Conservation (phyloP, 1,140 invertebrate genomes). For the Drosophila teissieri region DNA sequence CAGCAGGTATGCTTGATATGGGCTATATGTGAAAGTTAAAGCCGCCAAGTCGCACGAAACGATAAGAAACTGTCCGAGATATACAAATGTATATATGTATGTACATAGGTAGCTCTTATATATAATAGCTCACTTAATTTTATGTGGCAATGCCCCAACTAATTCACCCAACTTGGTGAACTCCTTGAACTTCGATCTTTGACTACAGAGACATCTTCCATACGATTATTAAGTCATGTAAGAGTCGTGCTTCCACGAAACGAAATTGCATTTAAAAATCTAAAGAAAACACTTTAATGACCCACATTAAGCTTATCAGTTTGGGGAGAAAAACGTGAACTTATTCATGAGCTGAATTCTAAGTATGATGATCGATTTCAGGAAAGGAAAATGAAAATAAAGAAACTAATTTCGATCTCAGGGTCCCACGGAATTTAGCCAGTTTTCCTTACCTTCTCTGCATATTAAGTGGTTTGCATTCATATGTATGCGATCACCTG, state of each 20-base stretch:
- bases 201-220: conserved; percentile 9
- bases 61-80: conserved; percentile 39
- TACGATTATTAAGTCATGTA: conserved; percentile 32
- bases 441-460: conserved; percentile 48
- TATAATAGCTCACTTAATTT: neutral
- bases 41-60: conserved; percentile 13
- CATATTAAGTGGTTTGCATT: conserved; percentile 63
- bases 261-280: conserved; percentile 59
- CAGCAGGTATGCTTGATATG: conserved; percentile 40
- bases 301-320: conserved; percentile 71
- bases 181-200: conserved; percentile 18
- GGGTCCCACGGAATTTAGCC: conserved; percentile 26
- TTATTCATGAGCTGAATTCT: conserved; percentile 59
- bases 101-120: neutral
- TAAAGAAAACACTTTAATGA: conserved; percentile 56
- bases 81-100: neutral
- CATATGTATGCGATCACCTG: conserved; percentile 30
- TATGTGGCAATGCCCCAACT: conserved; percentile 13
- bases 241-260: conserved; percentile 16
- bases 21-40: conserved; percentile 34
- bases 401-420: conserved; percentile 13
- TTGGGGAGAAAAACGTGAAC: conserved; percentile 53
- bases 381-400: neutral
- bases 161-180: neutral
- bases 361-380: conserved; percentile 40